Conservation (phyloP, 2,113 vertebrate species). For the Scytalopus superciliaris region DNA sequence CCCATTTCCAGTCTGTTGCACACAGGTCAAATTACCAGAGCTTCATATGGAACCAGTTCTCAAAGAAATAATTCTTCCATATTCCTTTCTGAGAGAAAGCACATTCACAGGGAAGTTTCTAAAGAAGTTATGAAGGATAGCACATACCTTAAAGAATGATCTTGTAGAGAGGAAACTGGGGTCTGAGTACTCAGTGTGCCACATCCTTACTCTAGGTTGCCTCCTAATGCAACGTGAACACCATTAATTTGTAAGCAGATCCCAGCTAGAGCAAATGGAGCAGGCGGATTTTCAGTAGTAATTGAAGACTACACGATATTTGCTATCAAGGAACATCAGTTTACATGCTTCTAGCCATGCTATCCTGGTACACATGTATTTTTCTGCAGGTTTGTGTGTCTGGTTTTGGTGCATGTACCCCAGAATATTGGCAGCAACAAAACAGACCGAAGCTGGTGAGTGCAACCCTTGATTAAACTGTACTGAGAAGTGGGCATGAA, state of each 20-base stretch:
- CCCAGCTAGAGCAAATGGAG: not conserved
- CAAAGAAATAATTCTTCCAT: not conserved
- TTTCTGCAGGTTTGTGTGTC: not conserved
- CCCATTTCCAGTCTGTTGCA: not conserved
- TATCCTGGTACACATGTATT: not conserved
- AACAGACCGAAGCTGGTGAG: not conserved
- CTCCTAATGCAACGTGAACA: not conserved
- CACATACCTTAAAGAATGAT: not conserved
- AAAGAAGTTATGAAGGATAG: not conserved
- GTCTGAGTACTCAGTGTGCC: not conserved
- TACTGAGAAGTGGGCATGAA: too few relatives aligned
- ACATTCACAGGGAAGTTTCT: fast-evolving
- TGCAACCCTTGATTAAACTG: not conserved
- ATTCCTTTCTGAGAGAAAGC: not conserved
- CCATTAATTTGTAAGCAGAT: not conserved
- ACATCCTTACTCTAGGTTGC: not conserved
- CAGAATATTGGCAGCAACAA: not conserved
- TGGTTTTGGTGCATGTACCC: fast-evolving
- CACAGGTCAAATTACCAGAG: not conserved
- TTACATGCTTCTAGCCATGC: not conserved
- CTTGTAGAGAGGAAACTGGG: not conserved
- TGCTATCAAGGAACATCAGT: not conserved
- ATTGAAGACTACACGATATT: not conserved
- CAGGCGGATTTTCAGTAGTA: too few relatives aligned
- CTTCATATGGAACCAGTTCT: not conserved